Percentiles rank a stretch among this genome's conserved stretches.
Evolutionary conservation across 1,140 invertebrate species (phyloP).

Genomic region (Mycetomoellerius zeteki): DNA sequence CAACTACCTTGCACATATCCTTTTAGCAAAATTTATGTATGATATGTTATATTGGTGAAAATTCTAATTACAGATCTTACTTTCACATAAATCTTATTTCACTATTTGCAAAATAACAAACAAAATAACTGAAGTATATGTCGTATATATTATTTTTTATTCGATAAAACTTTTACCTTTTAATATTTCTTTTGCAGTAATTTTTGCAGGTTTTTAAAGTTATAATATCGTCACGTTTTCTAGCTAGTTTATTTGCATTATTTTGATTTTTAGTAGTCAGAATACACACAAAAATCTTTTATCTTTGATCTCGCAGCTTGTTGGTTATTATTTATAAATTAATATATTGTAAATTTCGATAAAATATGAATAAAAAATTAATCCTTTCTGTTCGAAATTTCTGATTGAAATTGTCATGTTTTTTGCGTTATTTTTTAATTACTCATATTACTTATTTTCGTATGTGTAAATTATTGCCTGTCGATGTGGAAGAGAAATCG

Average conservation of each 20-base stretch:
- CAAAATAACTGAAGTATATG: background rate
- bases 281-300: background rate
- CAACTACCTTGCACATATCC: background rate
- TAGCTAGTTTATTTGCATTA: background rate
- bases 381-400: background rate
- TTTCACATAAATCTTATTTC: background rate
- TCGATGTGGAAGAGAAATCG: background rate
- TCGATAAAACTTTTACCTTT: background rate
- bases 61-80: constrained; percentile 4
- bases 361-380: background rate
- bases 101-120: background rate
- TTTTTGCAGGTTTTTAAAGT: background rate
- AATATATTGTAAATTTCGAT: constrained; percentile 5
- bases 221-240: background rate
- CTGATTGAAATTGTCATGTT: background rate
- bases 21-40: background rate
- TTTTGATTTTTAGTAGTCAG: background rate
- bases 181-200: background rate
- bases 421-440: background rate
- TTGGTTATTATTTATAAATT: background rate
- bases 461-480: background rate
- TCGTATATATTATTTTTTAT: background rate
- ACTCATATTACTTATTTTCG: background rate
- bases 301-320: background rate
- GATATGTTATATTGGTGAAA: background rate